Percentiles rank a stretch among this genome's conserved stretches.
Evolutionary conservation across 2,888 invertebrate species (phyloP).

Genomic region (Melikaiella ostensackeni): DNA sequence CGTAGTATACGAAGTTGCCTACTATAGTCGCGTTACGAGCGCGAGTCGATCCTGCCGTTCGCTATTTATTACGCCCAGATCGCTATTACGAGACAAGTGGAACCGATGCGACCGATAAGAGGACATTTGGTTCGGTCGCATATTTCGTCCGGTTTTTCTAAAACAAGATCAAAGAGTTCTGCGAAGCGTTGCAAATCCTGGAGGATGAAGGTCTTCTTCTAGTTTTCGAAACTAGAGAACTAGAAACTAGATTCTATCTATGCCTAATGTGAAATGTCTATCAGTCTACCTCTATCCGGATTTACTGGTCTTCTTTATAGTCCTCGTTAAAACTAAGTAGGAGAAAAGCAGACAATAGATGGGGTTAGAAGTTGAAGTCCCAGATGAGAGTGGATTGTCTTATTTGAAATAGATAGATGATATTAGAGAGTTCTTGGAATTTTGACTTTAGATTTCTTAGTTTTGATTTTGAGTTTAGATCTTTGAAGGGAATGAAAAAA

Average conservation of each 20-base stretch:
- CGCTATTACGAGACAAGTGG: slow-evolving; percentile 38
- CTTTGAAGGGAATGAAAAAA: background rate
- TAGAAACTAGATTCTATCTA: slow-evolving; percentile 36
- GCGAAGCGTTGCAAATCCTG: slow-evolving; percentile 27
- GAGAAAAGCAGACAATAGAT: slow-evolving; percentile 4
- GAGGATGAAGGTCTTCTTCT: background rate
- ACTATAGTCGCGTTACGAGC: slow-evolving; percentile 28
- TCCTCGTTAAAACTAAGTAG: slow-evolving; percentile 35
- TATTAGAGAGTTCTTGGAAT: background rate
- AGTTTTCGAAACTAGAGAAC: slow-evolving; percentile 16
- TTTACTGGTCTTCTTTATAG: slow-evolving; percentile 23
- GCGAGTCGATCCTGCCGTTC: slow-evolving; percentile 31
- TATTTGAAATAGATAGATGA: slow-evolving; percentile 8
- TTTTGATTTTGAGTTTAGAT: background rate
- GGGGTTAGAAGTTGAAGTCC: slow-evolving; percentile 23
- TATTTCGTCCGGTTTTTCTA: slow-evolving; percentile 36
- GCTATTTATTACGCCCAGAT: slow-evolving; percentile 38
- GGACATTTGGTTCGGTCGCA: slow-evolving; percentile 36
- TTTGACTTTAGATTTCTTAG: background rate
- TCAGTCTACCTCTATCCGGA: slow-evolving; percentile 3
- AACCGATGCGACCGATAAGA: slow-evolving; percentile 41
- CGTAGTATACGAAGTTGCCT: slow-evolving; percentile 30
- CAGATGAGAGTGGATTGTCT: background rate
- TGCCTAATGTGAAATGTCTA: background rate
- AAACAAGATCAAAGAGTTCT: slow-evolving; percentile 33